Conservation (phyloP, 2,888 invertebrate genomes). For the Lutraria lutraria region DNA sequence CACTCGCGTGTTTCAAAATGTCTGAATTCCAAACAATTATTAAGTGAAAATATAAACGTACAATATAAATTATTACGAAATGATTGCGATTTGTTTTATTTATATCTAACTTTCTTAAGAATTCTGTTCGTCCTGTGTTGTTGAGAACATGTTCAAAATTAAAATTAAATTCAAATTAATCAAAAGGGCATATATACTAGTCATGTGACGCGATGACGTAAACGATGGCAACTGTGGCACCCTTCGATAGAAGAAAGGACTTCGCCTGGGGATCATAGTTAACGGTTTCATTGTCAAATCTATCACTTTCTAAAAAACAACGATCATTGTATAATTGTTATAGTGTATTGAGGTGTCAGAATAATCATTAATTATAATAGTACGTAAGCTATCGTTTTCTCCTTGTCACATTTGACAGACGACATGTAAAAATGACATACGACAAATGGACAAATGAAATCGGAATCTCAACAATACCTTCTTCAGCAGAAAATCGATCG, state of each 20-base stretch:
- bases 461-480: background rate
- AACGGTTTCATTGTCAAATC: slow-evolving; percentile 32
- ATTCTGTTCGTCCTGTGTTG: background rate
- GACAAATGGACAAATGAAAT: slow-evolving; percentile 13
- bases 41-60: background rate
- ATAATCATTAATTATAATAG: slow-evolving; percentile 31
- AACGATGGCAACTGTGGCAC: background rate
- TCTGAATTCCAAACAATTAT: background rate
- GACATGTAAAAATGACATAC: slow-evolving; percentile 40
- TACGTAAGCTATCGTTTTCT: slow-evolving; percentile 29
- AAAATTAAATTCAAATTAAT: slow-evolving; percentile 25
- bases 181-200: slow-evolving; percentile 31
- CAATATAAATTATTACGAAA: too few relatives aligned
- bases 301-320: slow-evolving; percentile 32
- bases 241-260: background rate
- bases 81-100: background rate
- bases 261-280: slow-evolving; percentile 31
- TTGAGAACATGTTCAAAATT: background rate
- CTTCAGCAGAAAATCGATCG: background rate
- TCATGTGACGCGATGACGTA: slow-evolving; percentile 18
- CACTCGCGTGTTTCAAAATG: background rate
- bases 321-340: slow-evolving; percentile 4
- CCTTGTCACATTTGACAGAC: slow-evolving; percentile 43
- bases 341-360: slow-evolving; percentile 46
- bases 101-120: background rate